These are phyloP conservation scores for Isichthys henryi DNA, from an alignment of 2,113 vertebrate genomes.

Conservation along the genomic window DNA sequence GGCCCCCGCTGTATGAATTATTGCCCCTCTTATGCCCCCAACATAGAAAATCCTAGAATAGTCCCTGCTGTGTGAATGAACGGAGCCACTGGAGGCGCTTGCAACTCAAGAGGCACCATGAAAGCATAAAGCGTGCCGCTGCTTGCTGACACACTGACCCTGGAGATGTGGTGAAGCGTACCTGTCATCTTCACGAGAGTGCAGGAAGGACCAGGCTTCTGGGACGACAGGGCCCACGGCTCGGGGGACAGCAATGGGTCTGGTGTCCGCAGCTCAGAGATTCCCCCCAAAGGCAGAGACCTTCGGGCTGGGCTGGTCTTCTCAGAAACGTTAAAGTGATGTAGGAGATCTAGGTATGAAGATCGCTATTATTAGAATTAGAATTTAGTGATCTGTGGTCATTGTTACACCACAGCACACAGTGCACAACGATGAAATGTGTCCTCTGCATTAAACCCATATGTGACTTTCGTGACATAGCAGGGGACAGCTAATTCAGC, in stretches of 20 bases:
- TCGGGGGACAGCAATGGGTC: not conserved
- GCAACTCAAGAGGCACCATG: not conserved
- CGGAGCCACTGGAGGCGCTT: not conserved
- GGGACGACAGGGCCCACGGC: not conserved
- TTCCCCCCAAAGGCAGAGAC: not conserved
- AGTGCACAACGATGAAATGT: too few species aligned
- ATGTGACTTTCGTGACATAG: too few species aligned
- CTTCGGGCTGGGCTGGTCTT: not conserved
- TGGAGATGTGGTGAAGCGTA: not conserved
- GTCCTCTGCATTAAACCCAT: too few species aligned
- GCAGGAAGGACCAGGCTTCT: not conserved
- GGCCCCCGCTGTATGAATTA: not conserved
- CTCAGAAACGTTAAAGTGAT: not conserved
- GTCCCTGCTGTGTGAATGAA: not conserved
- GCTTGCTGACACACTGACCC: not conserved
- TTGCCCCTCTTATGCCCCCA: not conserved
- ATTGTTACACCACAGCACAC: too few species aligned
- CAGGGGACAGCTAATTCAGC: too few species aligned
- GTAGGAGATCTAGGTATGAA: not conserved
- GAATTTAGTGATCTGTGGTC: too few species aligned
- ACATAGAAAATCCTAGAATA: not conserved
- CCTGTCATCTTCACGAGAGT: not conserved
- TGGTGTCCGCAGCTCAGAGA: not conserved
- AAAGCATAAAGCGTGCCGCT: not conserved
- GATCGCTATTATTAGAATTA: not conserved